Evolutionary conservation across 92 coral and sea anemone species (phyloP).

Genomic region (Isaurus tuberculatus): DNA sequence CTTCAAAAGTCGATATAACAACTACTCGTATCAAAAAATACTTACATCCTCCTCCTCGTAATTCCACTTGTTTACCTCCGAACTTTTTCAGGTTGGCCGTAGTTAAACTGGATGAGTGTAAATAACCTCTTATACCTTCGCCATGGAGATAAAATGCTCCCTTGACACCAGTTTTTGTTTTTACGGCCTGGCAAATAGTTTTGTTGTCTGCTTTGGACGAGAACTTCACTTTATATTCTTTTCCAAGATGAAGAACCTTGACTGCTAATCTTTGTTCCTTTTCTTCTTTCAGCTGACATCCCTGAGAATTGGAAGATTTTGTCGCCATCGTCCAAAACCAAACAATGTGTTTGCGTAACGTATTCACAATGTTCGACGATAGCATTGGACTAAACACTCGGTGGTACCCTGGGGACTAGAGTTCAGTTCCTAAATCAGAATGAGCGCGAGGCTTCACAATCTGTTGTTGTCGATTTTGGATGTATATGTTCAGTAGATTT

Average conservation of each 20-base stretch:
- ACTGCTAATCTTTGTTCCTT: constrained; percentile 22
- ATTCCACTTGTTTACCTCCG: constrained; percentile 63
- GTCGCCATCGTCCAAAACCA: not conserved
- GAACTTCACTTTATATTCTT: constrained; percentile 58
- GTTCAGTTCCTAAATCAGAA: not conserved
- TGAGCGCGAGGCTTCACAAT: not conserved
- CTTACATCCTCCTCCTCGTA: constrained; percentile 90
- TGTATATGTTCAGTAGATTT: not conserved
- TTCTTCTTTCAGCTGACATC: not conserved
- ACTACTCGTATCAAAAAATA: not conserved
- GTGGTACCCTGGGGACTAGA: constrained; percentile 4
- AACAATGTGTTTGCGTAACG: not conserved
- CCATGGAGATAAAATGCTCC: constrained; percentile 86
- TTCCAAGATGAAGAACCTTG: constrained; percentile 58
- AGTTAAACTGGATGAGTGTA: constrained; percentile 83
- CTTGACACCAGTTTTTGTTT: constrained; percentile 68
- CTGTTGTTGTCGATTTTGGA: not conserved
- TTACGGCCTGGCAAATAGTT: constrained; percentile 65
- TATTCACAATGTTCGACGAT: not conserved
- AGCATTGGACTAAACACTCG: not conserved
- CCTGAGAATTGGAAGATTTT: not conserved
- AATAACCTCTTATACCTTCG: constrained; percentile 51
- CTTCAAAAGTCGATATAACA: not conserved
- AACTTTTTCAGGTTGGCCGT: constrained; percentile 68
- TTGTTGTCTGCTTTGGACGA: constrained; percentile 67